Percentiles rank a stretch among this genome's conserved stretches.
These are phyloP conservation scores for Abrostola tripartita DNA, from an alignment of 2,888 invertebrate genomes.

Conservation along the genomic window DNA sequence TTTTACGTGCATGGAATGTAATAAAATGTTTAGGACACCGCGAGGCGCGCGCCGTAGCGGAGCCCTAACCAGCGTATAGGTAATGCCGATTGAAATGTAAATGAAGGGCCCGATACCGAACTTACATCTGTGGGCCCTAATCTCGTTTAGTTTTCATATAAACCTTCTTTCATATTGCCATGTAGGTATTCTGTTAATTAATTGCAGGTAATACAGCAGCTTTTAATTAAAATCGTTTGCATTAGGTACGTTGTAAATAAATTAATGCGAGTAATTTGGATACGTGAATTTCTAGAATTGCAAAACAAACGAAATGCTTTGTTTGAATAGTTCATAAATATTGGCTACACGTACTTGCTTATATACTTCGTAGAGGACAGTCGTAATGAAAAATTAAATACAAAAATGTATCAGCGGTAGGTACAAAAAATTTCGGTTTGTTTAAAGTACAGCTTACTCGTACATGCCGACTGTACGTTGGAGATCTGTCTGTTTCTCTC, in stretches of 20 bases:
- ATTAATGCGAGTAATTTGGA: constrained; percentile 6
- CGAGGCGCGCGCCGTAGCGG: constrained; percentile 50
- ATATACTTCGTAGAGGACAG: too few relatives aligned
- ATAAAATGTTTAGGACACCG: constrained; percentile 85
- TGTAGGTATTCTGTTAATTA: constrained; percentile 54
- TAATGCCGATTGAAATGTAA: constrained; percentile 85
- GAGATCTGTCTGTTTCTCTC: constrained; percentile 32
- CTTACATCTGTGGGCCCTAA: constrained; percentile 66
- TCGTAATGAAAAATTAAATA: too few relatives aligned
- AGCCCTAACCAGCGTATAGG: constrained; percentile 71
- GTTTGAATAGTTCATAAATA: not conserved
- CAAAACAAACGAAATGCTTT: constrained; percentile 10
- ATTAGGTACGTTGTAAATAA: constrained; percentile 5
- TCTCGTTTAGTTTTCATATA: constrained; percentile 71
- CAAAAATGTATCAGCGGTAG: too few relatives aligned
- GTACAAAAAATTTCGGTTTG: not conserved
- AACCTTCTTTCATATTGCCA: constrained; percentile 58
- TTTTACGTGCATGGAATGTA: constrained; percentile 88
- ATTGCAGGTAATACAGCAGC: constrained; percentile 25
- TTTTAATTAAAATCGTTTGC: constrained; percentile 37
- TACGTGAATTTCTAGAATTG: constrained; percentile 6
- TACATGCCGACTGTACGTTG: constrained; percentile 5
- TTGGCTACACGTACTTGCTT: not conserved
- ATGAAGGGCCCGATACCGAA: constrained; percentile 79
- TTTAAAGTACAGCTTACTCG: constrained; percentile 4